Base-by-base conservation (phyloP, 2,113 vertebrate genomes). In the Willisornis vidua region DNA sequence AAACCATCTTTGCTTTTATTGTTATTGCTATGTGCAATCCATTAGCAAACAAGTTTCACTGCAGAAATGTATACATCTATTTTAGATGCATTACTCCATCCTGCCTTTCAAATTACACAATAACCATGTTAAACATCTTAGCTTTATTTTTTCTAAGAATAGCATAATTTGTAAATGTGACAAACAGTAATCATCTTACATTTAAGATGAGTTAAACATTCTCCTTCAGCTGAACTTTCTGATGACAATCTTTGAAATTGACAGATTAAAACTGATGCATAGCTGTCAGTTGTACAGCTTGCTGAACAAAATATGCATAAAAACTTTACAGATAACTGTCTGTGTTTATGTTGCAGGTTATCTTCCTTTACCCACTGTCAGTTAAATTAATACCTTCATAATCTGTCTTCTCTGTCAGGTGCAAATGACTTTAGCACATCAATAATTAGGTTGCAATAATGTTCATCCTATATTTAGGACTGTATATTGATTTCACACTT, bases 201-300 rank as follows among this genome's bases (percentile, higher is more conserved):
- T 94, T 96, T 97, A 97, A 94, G 55, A 86, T 96, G 96, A 97
- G 73, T 92, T 88, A 93, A 97, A 93, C 72, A 94, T 85, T 94
- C 93, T 97, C 90, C 92, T 97, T 97, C 93, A 97, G 76, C 91
- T 97, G 96, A 98, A 97, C 95, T 98, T 98, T 96, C 85, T 97
- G 91, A 97, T 97, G 94, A 96, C 91, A 98, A 87, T 95, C 96
- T 98, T 97, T 95, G 90, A 97, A 98, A 97, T 17, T 97, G 96
- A 97, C 87, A 97, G 87, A 97, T 98, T 97, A 95, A 93, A 97
- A 96, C 59, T 97, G 96, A 98, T 97, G 95, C 65, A 71, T 74
- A 86, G 74, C 90, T 98, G 97, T 98, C 97, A 98, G 94, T 19
- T 24, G 28, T 83, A 85, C 62, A 93, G 51, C 81, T 97, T 96